Evolutionary conservation across 2,888 invertebrate species (phyloP), one percentile per base, ranked within the genome.

Genomic region (Xestia c-nigrum): DNA sequence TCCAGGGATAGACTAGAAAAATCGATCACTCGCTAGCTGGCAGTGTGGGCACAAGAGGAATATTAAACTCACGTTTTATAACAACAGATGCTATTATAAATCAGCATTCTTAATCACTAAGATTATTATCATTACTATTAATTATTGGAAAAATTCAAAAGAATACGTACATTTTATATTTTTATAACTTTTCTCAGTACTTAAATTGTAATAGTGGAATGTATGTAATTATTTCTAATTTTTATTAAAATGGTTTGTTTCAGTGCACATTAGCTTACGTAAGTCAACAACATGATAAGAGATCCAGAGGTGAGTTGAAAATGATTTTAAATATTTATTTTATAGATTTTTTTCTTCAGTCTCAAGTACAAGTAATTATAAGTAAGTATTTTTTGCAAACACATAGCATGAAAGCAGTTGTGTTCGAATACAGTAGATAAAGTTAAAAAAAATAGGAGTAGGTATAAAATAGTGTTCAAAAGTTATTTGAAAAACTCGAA

Each of bases 291-390:
- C 10, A 83, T 83, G 83, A 73, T 83, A 46, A 55, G 77, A 50
- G 68, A 84, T 52, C 84, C 84, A 46, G 81, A 84, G 81, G 83
- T 83, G 14, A 79, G 79, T 80, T 73, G 9, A 38, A 46, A 63
- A 31, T 38, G 14, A 4, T 46, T 70, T 38, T 72, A 24, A 9
- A 4, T 40, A 24, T 46, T 43, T 43, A 50, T 6, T 12, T 24
- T 19, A n/a, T n/a, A n/a, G n/a, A 2, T 19, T 57, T 57, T 24
- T 6, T 38, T 52, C 9, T 52, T 68, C 1, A n/a, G 38, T 7
- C 31, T 7, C n/a, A n/a, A 16, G 64, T 43, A 31, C 31, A 14
- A n/a, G n/a, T 63, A 21, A 63, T 40, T 61, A 55, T 40, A 5
- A 31, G 31, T 31, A 31, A 2, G 31, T 31, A 31, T n/a, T 52